Base-by-base conservation (phyloP, 2,888 invertebrate genomes). In the Graphium colonna region DNA sequence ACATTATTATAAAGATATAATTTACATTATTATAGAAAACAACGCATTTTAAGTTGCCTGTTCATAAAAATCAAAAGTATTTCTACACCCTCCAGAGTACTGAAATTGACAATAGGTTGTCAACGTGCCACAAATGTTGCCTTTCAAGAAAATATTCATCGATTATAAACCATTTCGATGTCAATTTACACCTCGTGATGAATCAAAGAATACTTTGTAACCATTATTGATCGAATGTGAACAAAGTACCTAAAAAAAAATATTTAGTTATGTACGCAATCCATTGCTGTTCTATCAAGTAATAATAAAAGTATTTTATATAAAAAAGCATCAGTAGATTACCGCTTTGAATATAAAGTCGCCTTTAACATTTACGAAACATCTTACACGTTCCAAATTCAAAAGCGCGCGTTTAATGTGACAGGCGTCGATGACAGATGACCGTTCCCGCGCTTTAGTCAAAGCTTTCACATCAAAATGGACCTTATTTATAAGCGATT, bases 351-450 rank as follows among this genome's bases (percentile, higher is more conserved):
- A 48, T 28, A 3, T 36, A 36, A n/a, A 40, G 17, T 48, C 13
- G 46, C 21, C 21, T 44, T 69, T 78, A 77, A 64, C 66, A 60
- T 54, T 61, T 36, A 69, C 60, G 62, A 70, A 55, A 60, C 65
- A 62, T 68, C 74, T 75, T 67, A 70, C 57, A 57, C 53, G 60
- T 62, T 62, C 64, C 4, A 76, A 68, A 62, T 45, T 62, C 21
- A 21, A 21, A 21, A 21, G 21, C 21, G 21, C 21, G 21, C 21
- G 21, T 21, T 56, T 82, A 82, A 84, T 82, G 77, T 81, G 85
- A 84, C 85, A 83, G 71, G 75, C 79, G 67, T 81, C 68, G 81
- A 86, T 83, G 83, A 85, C 82, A 81, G 79, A 85, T 82, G 80
- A 82, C 75, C 57, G 60, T 54, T 17, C 36, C 36, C 36, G n/a